Base-by-base conservation (phyloP, 2,888 invertebrate species). In the Parelbella ahira region DNA sequence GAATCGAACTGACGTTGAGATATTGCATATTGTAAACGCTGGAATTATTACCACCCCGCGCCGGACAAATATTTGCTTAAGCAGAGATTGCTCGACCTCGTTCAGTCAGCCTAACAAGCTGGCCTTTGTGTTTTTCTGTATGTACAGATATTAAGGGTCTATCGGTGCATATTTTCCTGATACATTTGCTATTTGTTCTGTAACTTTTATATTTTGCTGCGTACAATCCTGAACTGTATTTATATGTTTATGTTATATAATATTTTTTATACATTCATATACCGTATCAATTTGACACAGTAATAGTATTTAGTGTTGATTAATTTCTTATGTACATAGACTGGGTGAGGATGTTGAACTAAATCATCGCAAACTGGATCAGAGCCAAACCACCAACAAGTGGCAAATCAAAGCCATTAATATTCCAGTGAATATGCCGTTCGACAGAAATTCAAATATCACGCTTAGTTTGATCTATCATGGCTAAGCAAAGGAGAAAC, bases 1-100 rank as follows among this genome's bases (percentile, higher is more conserved):
- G 41, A 44, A 46, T 49, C 43, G 39, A 44, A 49, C 46, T 44
- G 46, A 44, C 49, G 34, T 41, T 36, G 39, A 46, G 43, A 44
- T 44, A 43, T 48, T 37, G 37, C 43, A 46, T 44, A 44, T 37
- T 36, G 13, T 38, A 44, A 47, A 47, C 36, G 36, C 12, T 36
- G 42, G 37, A 39, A 36, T 47, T 39, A 33, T 41, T 43, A 36
- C 25, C 48, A 33, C 29, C 32, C 48, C 32, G 23, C 32, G 21
- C 32, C 18, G 18, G 19, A 39, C 44, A 46, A 50, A 50, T 46
- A 50, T 50, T 48, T 46, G 28, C 32, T 34, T 38, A 38, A 36
- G 9, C 44, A 41, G 37, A 47, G 44, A 47, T 29, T 34, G 41
- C 34, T 34, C 27, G 41, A 42, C 41, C 41, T 34, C 33, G 27